A percentile compares a stretch with the other conserved stretches of the same genome.
Conservation (phyloP, 2,888 invertebrate species). For the Cinara cedri region DNA sequence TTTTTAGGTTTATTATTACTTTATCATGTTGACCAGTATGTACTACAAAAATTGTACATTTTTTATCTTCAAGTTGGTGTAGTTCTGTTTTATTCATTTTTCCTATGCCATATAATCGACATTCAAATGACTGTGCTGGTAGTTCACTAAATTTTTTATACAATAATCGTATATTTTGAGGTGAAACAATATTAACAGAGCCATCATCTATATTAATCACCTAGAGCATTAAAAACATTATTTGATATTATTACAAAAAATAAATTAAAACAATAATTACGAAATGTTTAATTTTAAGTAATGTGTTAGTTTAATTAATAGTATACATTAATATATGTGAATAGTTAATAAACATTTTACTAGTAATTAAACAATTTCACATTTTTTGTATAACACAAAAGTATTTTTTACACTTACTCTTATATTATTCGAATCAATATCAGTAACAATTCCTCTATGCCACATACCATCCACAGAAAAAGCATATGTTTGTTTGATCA, state of each 20-base stretch:
- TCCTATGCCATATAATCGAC: conserved; percentile 38
- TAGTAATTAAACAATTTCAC: background rate
- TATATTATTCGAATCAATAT: background rate
- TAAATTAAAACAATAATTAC: background rate
- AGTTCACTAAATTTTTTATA: conserved; percentile 12
- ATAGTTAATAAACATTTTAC: background rate
- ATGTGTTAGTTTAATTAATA: background rate
- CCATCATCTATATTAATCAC: conserved; percentile 31
- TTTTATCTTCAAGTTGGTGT: background rate
- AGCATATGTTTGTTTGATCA: conserved; percentile 28
- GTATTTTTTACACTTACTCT: conserved; percentile 22
- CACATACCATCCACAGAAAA: conserved; percentile 34
- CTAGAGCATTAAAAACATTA: conserved; percentile 18
- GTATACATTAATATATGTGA: background rate
- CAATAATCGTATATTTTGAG: conserved; percentile 17
- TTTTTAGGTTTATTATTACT: conserved; percentile 7
- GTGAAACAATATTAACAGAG: background rate
- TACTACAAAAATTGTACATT: conserved; percentile 25
- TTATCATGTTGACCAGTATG: background rate
- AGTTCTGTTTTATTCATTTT: background rate
- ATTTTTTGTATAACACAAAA: no score
- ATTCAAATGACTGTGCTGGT: conserved; percentile 33
- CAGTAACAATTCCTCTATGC: conserved; percentile 26
- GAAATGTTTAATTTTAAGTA: background rate
- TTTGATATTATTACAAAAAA: background rate